Evolutionary conservation across 2,797 vertebrate genomes (phyloP).

Genomic region (Hyperoplus lanceolatus): DNA sequence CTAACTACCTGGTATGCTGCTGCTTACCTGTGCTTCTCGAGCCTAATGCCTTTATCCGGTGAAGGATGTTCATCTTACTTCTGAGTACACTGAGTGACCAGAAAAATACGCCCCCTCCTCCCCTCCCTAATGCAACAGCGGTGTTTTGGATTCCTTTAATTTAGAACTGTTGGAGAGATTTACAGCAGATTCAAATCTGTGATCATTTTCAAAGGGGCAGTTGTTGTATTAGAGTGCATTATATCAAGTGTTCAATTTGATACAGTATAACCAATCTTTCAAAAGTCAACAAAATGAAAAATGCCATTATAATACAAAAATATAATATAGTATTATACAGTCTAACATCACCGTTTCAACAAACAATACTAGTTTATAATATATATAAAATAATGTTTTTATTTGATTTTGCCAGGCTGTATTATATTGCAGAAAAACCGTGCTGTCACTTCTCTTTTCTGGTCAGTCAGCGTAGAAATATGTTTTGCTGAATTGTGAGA

Average conservation of each 20-base stretch:
- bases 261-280: neutral
- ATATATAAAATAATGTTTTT: too few species aligned
- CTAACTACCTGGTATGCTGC: constrained; percentile 81
- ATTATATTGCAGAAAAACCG: constrained; percentile 2
- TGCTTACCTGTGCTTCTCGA: constrained; percentile 71
- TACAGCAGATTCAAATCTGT: neutral
- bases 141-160: neutral
- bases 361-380: too few species aligned
- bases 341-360: too few species aligned
- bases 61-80: constrained; percentile 50
- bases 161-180: neutral
- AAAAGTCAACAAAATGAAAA: too few species aligned
- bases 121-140: neutral
- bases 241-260: neutral
- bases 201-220: neutral
- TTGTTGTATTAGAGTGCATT: neutral
- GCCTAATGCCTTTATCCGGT: constrained; percentile 47
- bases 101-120: constrained; percentile 43
- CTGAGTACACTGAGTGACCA: constrained; percentile 71
- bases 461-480: constrained; percentile 70
- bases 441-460: constrained; percentile 60
- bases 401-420: neutral
- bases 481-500: constrained; percentile 38
- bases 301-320: too few species aligned
- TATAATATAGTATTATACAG: too few species aligned